Evolutionary conservation across 1,140 invertebrate genomes (phyloP).

Genomic region (Caenorhabditis elegans): DNA sequence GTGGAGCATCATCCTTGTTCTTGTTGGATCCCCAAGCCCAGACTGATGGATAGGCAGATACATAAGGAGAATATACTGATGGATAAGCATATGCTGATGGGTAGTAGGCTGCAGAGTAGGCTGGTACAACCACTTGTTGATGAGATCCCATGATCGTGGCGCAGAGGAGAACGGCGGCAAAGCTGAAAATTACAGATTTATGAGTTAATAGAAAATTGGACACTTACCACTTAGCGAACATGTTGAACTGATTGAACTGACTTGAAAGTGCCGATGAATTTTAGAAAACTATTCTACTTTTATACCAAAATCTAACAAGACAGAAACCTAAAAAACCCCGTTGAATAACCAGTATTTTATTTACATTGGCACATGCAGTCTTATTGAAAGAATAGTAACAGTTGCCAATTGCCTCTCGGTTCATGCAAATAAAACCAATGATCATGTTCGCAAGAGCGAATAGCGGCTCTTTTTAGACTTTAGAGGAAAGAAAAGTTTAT

Average conservation of each 20-base stretch:
- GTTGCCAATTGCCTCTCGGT: too few species aligned
- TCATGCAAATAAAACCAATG: too few species aligned
- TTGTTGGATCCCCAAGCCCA: conserved; percentile 18
- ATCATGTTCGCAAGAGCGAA: too few species aligned
- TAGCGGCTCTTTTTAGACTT: too few species aligned
- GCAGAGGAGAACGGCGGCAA: background rate
- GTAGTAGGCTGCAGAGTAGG: background rate
- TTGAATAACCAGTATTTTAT: too few species aligned
- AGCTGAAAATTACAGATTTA: background rate
- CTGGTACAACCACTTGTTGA: conserved; percentile 1
- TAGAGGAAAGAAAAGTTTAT: too few species aligned
- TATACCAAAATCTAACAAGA: background rate
- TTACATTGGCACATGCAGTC: too few species aligned
- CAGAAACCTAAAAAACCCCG: background rate
- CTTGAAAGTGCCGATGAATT: background rate
- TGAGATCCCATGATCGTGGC: background rate
- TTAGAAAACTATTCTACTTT: background rate
- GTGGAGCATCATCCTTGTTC: conserved; percentile 5
- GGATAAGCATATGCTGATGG: conserved; percentile 20
- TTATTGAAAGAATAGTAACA: too few species aligned
- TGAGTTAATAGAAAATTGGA: too few species aligned
- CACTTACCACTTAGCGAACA: conserved; percentile 23
- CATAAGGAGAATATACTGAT: background rate
- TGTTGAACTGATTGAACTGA: background rate
- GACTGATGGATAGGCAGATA: background rate